Percentiles rank a stretch among this genome's conserved stretches.
Conservation (phyloP, 1,140 invertebrate species). For the Octopus sinensis region DNA sequence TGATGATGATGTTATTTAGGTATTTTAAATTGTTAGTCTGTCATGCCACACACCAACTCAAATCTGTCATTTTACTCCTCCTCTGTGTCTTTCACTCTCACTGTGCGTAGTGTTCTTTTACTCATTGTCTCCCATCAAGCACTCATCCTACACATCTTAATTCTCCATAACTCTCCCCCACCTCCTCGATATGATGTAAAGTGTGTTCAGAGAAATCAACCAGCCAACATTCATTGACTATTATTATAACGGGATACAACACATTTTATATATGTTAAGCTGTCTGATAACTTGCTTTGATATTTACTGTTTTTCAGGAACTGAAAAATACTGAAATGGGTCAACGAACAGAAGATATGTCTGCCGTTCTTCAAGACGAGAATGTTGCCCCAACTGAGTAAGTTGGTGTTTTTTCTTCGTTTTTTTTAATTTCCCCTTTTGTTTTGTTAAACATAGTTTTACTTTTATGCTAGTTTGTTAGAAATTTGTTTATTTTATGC, state of each 20-base stretch:
- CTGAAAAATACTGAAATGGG: constrained; percentile 75
- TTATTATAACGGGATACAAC: background rate
- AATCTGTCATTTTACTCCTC: too few relatives aligned
- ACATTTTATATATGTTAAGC: background rate
- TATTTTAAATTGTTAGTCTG: too few relatives aligned
- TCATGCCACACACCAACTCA: too few relatives aligned
- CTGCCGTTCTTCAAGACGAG: constrained; percentile 73
- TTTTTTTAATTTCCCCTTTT: background rate
- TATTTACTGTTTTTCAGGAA: constrained; percentile 54
- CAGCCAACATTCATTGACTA: background rate
- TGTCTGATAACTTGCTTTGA: background rate
- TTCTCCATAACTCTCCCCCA: background rate
- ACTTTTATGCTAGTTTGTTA: constrained; percentile 31
- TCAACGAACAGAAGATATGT: constrained; percentile 74
- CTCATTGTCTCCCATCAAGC: too few relatives aligned
- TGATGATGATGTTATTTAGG: too few relatives aligned
- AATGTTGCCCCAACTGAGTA: constrained; percentile 71
- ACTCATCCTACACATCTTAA: too few relatives aligned
- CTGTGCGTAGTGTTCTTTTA: too few relatives aligned
- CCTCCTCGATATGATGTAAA: background rate
- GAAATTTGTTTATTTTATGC: too few relatives aligned
- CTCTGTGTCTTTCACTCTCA: too few relatives aligned
- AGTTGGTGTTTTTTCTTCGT: constrained; percentile 21
- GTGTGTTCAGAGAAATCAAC: background rate
- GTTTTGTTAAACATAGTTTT: constrained; percentile 61